These are phyloP conservation scores for Solea senegalensis DNA, from an alignment of 2,113 vertebrate genomes.

Conservation along the genomic window DNA sequence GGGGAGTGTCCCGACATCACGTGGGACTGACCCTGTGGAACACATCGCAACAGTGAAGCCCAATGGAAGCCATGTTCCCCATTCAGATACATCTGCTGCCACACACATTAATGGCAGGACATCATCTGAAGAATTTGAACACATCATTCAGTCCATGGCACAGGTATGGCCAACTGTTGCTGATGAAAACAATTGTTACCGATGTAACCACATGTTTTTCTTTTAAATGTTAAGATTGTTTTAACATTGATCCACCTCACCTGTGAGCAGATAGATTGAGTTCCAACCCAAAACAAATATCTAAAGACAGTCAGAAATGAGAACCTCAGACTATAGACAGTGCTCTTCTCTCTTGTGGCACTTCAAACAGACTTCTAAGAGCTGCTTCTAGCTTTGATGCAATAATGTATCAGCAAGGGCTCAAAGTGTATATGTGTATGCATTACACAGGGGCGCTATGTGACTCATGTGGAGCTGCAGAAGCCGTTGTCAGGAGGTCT, in stretches of 20 bases:
- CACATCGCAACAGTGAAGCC: slow-evolving; percentile 77
- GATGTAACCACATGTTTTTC: too few relatives aligned
- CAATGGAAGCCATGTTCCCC: slow-evolving; percentile 81
- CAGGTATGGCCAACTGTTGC: slow-evolving; percentile 80
- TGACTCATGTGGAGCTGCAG: slow-evolving; percentile 87
- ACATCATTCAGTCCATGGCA: slow-evolving; percentile 89
- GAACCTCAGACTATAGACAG: slow-evolving; percentile 1
- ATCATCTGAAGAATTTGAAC: slow-evolving; percentile 86
- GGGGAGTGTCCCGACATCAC: slow-evolving; percentile 49
- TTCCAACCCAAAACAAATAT: slow-evolving; percentile 23
- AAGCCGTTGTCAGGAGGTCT: slow-evolving; percentile 89
- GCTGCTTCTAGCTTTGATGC: slow-evolving; percentile 59
- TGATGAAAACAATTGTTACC: not conserved
- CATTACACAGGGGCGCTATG: slow-evolving; percentile 85
- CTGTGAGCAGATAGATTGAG: slow-evolving; percentile 14
- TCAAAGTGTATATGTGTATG: slow-evolving; percentile 28
- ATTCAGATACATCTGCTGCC: slow-evolving; percentile 68
- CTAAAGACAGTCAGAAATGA: slow-evolving; percentile 17
- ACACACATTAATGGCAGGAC: slow-evolving; percentile 81
- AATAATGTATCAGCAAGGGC: slow-evolving; percentile 22
- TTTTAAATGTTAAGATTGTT: not conserved
- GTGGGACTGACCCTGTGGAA: slow-evolving; percentile 73
- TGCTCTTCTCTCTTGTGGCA: slow-evolving; percentile 33
- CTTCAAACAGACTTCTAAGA: slow-evolving; percentile 60
- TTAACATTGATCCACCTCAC: not conserved